A percentile compares a stretch with the other conserved stretches of the same genome.
Conservation (phyloP, 2,113 vertebrate genomes). For the Catharus fuscescens region DNA sequence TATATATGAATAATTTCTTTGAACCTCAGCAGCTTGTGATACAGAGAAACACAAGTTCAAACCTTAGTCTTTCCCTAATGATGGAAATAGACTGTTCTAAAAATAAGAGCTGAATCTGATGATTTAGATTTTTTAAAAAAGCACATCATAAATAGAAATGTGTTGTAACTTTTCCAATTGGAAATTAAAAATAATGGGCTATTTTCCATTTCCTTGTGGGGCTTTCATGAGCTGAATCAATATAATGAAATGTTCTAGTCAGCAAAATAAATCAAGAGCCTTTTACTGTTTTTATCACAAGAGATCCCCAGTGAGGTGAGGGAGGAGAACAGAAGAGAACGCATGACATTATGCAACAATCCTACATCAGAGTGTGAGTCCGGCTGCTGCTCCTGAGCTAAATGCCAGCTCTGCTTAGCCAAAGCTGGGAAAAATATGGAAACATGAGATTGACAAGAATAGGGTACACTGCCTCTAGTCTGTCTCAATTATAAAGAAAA, state of each 20-base stretch:
- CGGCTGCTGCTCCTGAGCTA: background rate
- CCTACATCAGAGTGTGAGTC: background rate
- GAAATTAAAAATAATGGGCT: constrained; percentile 71
- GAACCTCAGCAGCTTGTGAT: constrained; percentile 49
- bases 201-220: constrained; percentile 64
- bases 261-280: constrained; percentile 66
- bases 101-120: constrained; percentile 64
- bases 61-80: constrained; percentile 36
- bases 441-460: background rate
- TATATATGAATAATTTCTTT: constrained; percentile 58
- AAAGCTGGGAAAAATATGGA: background rate
- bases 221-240: constrained; percentile 61
- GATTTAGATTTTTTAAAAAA: constrained; percentile 28
- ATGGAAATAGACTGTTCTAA: constrained; percentile 60
- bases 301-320: constrained; percentile 46
- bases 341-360: background rate
- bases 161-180: constrained; percentile 59
- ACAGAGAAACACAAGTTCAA: constrained; percentile 55
- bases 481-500: background rate
- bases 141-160: constrained; percentile 58
- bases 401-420: background rate
- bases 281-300: constrained; percentile 65
- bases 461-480: background rate
- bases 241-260: constrained; percentile 68
- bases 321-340: constrained; percentile 26